Conservation (phyloP, 2,888 invertebrate genomes). For the Leistus spinibarbis region DNA sequence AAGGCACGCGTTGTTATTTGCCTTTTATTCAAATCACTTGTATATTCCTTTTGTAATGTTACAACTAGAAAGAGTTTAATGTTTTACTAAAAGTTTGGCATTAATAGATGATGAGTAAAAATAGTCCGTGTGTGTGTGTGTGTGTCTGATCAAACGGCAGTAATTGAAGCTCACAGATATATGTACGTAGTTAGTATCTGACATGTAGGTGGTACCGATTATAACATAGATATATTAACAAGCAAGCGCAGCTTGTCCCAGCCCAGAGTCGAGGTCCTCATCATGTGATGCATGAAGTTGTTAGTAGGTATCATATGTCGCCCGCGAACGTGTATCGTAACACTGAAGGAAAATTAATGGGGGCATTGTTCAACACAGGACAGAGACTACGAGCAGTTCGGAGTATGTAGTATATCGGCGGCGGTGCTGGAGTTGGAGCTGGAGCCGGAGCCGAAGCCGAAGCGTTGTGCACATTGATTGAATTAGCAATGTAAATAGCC, state of each 20-base stretch:
- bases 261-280: background rate
- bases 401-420: background rate
- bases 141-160: background rate
- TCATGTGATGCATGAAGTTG: background rate
- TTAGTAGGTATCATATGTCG: slow-evolving; percentile 8
- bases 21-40: no score
- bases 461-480: slow-evolving; percentile 4
- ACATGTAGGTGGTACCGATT: background rate
- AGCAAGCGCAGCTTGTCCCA: background rate
- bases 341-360: slow-evolving; percentile 13
- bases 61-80: no score
- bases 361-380: background rate
- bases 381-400: background rate
- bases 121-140: no score
- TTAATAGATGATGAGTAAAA: no score
- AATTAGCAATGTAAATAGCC: slow-evolving; percentile 11
- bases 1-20: no score
- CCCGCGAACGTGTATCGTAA: slow-evolving; percentile 7
- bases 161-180: background rate
- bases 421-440: no score
- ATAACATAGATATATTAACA: background rate
- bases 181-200: no score
- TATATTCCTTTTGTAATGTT: no score
- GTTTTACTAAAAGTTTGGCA: no score
- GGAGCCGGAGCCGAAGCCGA: background rate